Evolutionary conservation across 2,113 vertebrate species (phyloP).

Genomic region (Piprites chloris): DNA sequence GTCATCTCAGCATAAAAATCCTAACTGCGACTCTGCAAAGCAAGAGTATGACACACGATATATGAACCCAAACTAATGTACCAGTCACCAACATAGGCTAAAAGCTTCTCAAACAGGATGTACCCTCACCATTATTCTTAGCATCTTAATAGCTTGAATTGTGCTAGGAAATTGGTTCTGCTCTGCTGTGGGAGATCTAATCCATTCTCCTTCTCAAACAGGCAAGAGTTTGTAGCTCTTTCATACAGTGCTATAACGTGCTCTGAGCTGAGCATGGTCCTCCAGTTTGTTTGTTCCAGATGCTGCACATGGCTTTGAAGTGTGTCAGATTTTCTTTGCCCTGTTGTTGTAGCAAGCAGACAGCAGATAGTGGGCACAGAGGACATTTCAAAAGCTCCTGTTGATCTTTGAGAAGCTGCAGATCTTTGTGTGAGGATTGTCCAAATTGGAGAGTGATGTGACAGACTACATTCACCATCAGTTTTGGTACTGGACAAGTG

Average conservation of each 20-base stretch:
- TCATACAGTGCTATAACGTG: background rate
- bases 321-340: background rate
- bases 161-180: background rate
- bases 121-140: background rate
- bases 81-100: background rate
- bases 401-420: background rate
- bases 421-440: background rate
- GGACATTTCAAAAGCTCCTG: background rate
- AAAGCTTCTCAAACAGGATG: background rate
- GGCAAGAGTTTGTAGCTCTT: background rate
- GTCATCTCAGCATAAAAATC: background rate
- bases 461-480: background rate
- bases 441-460: background rate
- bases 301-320: background rate
- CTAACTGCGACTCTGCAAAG: background rate
- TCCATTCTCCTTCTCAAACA: background rate
- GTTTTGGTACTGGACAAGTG: background rate
- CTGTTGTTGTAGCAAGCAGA: background rate
- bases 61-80: background rate
- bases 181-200: background rate
- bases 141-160: background rate
- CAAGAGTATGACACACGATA: background rate
- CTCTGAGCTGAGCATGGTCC: accelerated
- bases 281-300: background rate
- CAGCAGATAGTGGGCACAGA: background rate